Base-by-base conservation (phyloP, 92 coral and sea anemone genomes). In the Anthopleura xanthogrammica region DNA sequence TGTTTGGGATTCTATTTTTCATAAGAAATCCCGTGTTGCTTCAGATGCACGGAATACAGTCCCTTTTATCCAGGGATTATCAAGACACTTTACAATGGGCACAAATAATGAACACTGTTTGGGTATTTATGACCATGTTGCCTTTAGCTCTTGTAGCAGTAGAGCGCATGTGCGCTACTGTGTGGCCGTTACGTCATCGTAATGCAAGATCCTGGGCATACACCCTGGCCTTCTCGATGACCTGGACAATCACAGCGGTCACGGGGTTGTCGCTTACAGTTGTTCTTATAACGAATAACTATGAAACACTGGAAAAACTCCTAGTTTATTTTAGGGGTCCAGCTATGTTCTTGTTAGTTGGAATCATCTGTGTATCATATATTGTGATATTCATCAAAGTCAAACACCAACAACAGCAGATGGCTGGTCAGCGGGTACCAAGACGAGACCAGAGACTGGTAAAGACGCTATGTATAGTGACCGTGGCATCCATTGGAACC, bases 101-200 rank as follows among this genome's bases (percentile, higher is more conserved):
- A 29, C 36, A 29, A 29, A 29, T 29, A 29, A 29, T 29, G 36
- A 29, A 29, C 36, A 29, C 36, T 29, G 36, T 29, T 29, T 29
- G 36, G 36, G 36, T 29, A 29, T 29, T 29, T 29, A 29, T 29
- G 36, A 29, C 36, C 36, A 29, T 29, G 36, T 29, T 29, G 36
- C 36, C 36, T 29, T 29, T 29, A 29, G 48, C 74, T 7, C 52
- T 81, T 36, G 84, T 81, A 20, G 84, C 84, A 60, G 17, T 81
- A 50, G 84, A 81, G 84, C 84, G 84, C 65, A 77, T 77, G 80
- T 77, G 80, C 80, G 80, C 58, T n/a, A 46, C 41, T 11, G 16
- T 75, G 8, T 75, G 78, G 80, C 39, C 58, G 24, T 22, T 43
- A 77, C 60, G 80, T 77, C 58, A 77, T 17, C 80, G 80, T 17